Evolutionary conservation across 2,888 invertebrate species (phyloP), one percentile per base, ranked within the genome.

Genomic region (Diplolepis rosae): DNA sequence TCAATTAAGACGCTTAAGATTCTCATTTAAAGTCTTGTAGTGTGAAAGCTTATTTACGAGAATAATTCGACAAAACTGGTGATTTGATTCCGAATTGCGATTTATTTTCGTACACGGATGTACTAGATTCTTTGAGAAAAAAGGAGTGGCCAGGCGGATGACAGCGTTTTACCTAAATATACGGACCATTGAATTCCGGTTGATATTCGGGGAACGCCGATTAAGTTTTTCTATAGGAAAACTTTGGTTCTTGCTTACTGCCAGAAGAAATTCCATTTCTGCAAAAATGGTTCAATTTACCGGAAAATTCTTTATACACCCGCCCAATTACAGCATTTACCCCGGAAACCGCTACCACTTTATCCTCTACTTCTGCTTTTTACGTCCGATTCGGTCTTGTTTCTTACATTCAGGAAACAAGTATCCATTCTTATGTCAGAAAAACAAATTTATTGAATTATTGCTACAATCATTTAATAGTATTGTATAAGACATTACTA

Each of bases 251-350:
- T 45, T 45, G 18, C 18, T 45, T 45, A 18, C 45, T 18, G 2
- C 15, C 45, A 2, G 45, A 18, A 45, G 45, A 45, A 45, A 86
- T 84, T 85, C 83, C 82, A 83, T 84, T 82, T 79, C 82, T 71
- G 65, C 77, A 78, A 78, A 75, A 77, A 74, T 73, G 79, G 82
- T 80, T 84, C 84, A 85, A 86, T 86, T 83, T 84, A 83, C 79
- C 79, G 82, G 85, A 85, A 86, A 83, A 85, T 84, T 85, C 79
- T 81, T 82, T 80, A 83, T 82, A 78, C 80, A 79, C 77, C 77
- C 78, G 75, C 73, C 78, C 83, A 79, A 83, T 83, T 83, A 81
- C 81, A 77, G 68, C 75, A 75, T 82, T 83, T 81, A 79, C 74
- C 78, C 75, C 73, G 75, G 74, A 77, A 75, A 80, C 66, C 75